phyloP scores from a whole-genome alignment of 1,140 invertebrate genomes.

The Frieseomelitta varia region DNA sequence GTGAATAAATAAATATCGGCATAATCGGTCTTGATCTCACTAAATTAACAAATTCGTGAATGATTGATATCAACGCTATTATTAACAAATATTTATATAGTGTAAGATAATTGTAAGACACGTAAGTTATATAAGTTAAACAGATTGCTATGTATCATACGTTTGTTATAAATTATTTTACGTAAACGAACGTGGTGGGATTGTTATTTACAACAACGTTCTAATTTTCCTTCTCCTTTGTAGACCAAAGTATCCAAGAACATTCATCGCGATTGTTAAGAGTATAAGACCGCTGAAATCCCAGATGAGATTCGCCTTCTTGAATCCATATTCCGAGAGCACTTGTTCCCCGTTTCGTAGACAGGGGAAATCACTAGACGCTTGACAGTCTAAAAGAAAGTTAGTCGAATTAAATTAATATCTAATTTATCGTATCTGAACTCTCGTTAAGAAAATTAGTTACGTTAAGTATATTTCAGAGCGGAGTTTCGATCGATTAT shows the following conservation, averaged over 20 bases:
- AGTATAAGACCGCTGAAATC: slow-evolving; percentile 49
- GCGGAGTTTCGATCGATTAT: neutral
- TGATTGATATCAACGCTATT: neutral
- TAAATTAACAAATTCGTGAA: neutral
- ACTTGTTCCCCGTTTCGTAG: slow-evolving; percentile 58
- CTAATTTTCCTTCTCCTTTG: slow-evolving; percentile 36
- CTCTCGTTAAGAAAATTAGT: neutral
- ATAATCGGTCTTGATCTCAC: neutral
- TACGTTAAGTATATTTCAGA: neutral
- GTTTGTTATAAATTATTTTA: neutral
- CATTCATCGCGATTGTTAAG: slow-evolving; percentile 56
- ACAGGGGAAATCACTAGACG: slow-evolving; percentile 54
- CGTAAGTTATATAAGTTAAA: neutral
- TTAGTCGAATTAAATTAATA: neutral
- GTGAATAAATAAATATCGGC: neutral
- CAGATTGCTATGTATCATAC: neutral
- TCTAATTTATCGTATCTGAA: neutral
- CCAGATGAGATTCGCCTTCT: slow-evolving; percentile 33
- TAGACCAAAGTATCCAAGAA: slow-evolving; percentile 59
- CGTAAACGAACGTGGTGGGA: neutral
- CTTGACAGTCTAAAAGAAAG: slow-evolving; percentile 51
- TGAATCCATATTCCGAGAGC: slow-evolving; percentile 62
- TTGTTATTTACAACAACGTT: neutral
- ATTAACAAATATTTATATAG: neutral
- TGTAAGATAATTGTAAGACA: too few species aligned